A percentile compares a stretch with the other conserved stretches of the same genome.
These are phyloP conservation scores for Limonius californicus DNA, from an alignment of 1,140 invertebrate species.

Conservation along the genomic window DNA sequence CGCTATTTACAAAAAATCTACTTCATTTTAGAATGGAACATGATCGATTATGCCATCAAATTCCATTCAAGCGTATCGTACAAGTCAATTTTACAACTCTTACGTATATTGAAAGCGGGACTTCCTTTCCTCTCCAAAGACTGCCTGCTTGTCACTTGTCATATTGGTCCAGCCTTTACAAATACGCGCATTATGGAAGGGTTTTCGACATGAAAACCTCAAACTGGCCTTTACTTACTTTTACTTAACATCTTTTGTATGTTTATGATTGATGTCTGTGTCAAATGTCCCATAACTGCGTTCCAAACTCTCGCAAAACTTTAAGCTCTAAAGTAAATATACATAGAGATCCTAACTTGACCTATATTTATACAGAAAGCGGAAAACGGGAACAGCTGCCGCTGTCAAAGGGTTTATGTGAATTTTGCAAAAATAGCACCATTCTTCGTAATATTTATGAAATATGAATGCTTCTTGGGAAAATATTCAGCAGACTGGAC, in stretches of 20 bases:
- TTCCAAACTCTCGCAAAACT: neutral
- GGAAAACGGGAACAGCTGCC: neutral
- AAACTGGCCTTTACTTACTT: slow-evolving; percentile 18
- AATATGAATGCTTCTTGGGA: slow-evolving; percentile 13
- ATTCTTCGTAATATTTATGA: slow-evolving; percentile 15
- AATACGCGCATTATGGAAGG: slow-evolving; percentile 14
- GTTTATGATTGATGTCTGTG: slow-evolving; percentile 16
- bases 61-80: neutral
- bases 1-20: too few species aligned
- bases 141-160: slow-evolving; percentile 15
- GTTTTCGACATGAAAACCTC: slow-evolving; percentile 4
- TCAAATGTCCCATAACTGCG: slow-evolving; percentile 16
- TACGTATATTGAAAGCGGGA: neutral
- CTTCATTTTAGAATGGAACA: neutral
- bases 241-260: slow-evolving; percentile 17
- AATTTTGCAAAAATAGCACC: slow-evolving; percentile 3
- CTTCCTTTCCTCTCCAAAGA: neutral
- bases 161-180: slow-evolving; percentile 14
- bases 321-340: slow-evolving; percentile 5
- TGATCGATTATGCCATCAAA: neutral
- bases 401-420: slow-evolving; percentile 16
- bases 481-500: neutral
- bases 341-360: slow-evolving; percentile 8
- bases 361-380: slow-evolving; percentile 6
- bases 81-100: slow-evolving; percentile 9